Base-by-base conservation (phyloP, 2,888 invertebrate species). In the Brenthis ino region DNA sequence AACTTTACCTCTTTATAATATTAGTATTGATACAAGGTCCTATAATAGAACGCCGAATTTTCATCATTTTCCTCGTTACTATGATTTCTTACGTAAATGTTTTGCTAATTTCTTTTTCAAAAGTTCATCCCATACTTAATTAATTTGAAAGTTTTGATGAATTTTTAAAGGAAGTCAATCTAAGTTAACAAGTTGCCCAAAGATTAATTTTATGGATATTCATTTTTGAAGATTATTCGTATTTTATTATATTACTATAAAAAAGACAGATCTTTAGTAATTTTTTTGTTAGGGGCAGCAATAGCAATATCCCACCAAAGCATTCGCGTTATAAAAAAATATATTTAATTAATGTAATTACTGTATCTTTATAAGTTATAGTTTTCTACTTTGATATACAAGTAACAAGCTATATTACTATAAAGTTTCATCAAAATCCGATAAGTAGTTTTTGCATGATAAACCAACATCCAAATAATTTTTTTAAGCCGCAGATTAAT, bases 131-230 rank as follows among this genome's bases (percentile, higher is more conserved):
- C 47, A 43, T 54, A 20, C 20, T 20, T 20, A 55, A 64, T 64
- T 64, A 64, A 64, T 55, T 64, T 55, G 28, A 48, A 64, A 64
- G 28, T 33, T 64, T 43, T 24, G 47, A 48, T 64, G 55, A 48
- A 48, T 24, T 64, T 64, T 55, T 47, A 13, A 54, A 64, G 55
- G 53, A 64, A 54, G 37, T 54, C 43, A 60, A 60, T 60, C 50
- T 60, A 60, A 60, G 60, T 60, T 60, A 60, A 28, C 60, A 50
- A 60, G 60, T 60, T 60, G 37, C 1, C 12, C 28, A 50, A 60
- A 50, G 60, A 50, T 48, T 50, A 50, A 60, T 60, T 50, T 50
- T 50, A 33, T 60, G 50, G 60, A 33, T 60, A n/a, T 14, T 60
- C 11, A 60, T 50, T 60, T 50, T 28, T 5, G 4, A 28, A 60